These are phyloP conservation scores for Pollenia amentaria DNA, from an alignment of 2,888 invertebrate genomes.

Conservation along the genomic window DNA sequence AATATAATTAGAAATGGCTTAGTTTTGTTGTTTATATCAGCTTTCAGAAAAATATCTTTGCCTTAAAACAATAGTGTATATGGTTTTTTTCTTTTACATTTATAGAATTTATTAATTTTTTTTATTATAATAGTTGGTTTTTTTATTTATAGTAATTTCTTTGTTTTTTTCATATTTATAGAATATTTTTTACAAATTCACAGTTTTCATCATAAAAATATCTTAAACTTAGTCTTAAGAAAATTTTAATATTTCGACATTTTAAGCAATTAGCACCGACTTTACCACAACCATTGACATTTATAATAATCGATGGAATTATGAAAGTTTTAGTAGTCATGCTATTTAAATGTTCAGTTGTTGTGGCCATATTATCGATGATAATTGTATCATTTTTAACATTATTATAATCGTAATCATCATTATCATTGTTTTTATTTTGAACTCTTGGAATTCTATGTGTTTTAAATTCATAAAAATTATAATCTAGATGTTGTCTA, in stretches of 20 bases:
- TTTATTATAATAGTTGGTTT: background rate
- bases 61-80: background rate
- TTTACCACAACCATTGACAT: conserved; percentile 68
- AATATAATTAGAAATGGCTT: too few species aligned
- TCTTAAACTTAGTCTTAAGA: conserved; percentile 80
- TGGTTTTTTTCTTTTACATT: conserved; percentile 22
- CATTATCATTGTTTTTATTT: conserved; percentile 26
- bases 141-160: conserved; percentile 46
- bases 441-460: conserved; percentile 60
- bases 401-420: conserved; percentile 31
- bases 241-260: conserved; percentile 82
- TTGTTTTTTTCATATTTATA: conserved; percentile 59
- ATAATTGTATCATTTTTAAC: conserved; percentile 72
- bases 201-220: conserved; percentile 80
- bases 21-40: too few species aligned
- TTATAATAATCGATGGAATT: conserved; percentile 1
- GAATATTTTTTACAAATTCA: conserved; percentile 79
- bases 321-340: conserved; percentile 10
- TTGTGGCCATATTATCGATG: conserved; percentile 65
- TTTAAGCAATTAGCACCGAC: conserved; percentile 78
- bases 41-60: too few species aligned
- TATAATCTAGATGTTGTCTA: conserved; percentile 45
- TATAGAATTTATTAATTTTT: background rate
- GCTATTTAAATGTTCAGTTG: conserved; percentile 33
- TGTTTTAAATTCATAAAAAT: conserved; percentile 52